phyloP scores from a whole-genome alignment of 1,140 invertebrate genomes.

The Metopolophium dirhodum region DNA sequence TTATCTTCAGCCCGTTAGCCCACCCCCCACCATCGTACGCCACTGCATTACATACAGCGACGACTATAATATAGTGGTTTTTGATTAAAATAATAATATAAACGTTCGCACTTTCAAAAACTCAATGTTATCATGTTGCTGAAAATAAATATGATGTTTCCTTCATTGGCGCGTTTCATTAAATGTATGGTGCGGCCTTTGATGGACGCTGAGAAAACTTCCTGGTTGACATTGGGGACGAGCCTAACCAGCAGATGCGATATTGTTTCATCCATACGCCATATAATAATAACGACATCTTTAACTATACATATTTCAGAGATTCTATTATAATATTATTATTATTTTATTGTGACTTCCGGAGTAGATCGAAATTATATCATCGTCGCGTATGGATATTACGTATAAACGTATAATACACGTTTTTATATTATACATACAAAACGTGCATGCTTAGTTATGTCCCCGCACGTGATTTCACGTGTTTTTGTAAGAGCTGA shows the following conservation, averaged over 20 bases:
- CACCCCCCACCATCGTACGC: neutral
- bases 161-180: neutral
- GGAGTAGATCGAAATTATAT: neutral
- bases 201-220: neutral
- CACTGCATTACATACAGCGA: neutral
- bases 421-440: too few relatives aligned
- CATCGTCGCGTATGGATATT: neutral
- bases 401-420: too few relatives aligned
- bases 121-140: neutral
- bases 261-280: neutral
- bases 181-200: neutral
- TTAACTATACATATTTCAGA: too few relatives aligned
- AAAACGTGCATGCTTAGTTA: too few relatives aligned
- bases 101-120: neutral
- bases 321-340: neutral
- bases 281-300: too few relatives aligned
- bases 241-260: too few relatives aligned
- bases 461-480: neutral
- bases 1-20: too few relatives aligned
- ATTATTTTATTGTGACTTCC: neutral
- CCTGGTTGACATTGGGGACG: neutral
- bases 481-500: neutral
- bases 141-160: neutral
- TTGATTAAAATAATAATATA: neutral
- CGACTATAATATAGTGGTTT: neutral